Evolutionary conservation across 2,797 vertebrate species (phyloP).

Genomic region (Ptychadena robeensis): DNA sequence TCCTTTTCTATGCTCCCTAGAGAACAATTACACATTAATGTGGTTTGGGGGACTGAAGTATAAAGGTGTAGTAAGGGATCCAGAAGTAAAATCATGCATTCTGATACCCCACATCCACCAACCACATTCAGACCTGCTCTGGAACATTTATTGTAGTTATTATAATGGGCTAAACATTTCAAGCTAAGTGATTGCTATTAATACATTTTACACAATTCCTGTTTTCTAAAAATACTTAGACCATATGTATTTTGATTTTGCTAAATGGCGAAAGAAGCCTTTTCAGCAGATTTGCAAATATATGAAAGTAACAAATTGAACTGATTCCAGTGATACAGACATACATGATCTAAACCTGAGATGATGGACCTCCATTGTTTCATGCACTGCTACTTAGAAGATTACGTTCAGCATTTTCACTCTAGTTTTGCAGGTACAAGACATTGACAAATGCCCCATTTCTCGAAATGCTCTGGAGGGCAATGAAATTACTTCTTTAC

Average conservation of each 20-base stretch:
- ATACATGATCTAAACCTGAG: neutral
- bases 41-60: too few relatives aligned
- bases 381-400: conserved; percentile 24
- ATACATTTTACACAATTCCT: too few relatives aligned
- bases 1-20: too few relatives aligned
- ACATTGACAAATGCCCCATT: conserved; percentile 55
- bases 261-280: neutral
- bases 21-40: too few relatives aligned
- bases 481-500: conserved; percentile 54
- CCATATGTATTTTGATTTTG: neutral
- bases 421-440: conserved; percentile 41
- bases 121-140: too few relatives aligned
- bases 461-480: conserved; percentile 53
- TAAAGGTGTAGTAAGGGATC: too few relatives aligned
- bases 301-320: neutral
- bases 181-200: too few relatives aligned
- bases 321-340: neutral
- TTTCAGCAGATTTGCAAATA: neutral
- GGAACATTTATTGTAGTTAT: too few relatives aligned
- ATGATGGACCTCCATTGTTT: neutral
- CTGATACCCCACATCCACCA: too few relatives aligned
- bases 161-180: too few relatives aligned
- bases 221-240: too few relatives aligned
- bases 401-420: conserved; percentile 21
- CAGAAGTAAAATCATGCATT: too few relatives aligned